Evolutionary conservation across 2,797 vertebrate genomes (phyloP).

Genomic region (Sebastes miniatus): DNA sequence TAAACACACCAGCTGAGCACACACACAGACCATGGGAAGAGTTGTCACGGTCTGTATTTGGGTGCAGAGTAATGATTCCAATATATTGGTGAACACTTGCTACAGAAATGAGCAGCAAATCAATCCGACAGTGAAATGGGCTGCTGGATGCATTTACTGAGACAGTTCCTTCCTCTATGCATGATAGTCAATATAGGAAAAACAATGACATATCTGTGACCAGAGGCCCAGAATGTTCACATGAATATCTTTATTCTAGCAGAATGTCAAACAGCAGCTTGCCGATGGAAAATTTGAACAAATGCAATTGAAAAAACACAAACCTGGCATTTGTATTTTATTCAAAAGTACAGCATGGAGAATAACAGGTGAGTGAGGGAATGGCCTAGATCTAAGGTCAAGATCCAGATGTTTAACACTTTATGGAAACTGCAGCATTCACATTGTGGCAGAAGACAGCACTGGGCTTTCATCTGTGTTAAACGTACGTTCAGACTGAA

Average conservation of each 20-base stretch:
- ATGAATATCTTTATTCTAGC: constrained; percentile 7
- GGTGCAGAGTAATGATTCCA: constrained; percentile 20
- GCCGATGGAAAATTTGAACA: constrained; percentile 11
- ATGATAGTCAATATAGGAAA: background rate
- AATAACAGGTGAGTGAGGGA: background rate
- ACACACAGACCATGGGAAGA: background rate
- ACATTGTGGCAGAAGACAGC: background rate
- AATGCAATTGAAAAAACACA: background rate
- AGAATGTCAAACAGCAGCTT: constrained; percentile 2
- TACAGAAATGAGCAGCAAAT: constrained; percentile 20
- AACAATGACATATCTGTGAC: constrained; percentile 5
- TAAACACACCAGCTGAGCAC: background rate
- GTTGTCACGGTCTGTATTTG: background rate
- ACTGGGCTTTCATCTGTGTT: background rate
- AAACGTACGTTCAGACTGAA: background rate
- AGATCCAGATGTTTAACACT: background rate
- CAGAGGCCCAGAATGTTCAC: background rate
- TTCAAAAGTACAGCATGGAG: background rate
- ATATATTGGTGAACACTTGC: constrained; percentile 1
- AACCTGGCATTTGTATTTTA: constrained; percentile 1
- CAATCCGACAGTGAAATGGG: constrained; percentile 27
- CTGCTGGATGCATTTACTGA: constrained; percentile 16
- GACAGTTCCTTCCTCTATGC: background rate
- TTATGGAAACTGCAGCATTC: background rate
- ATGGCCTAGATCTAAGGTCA: background rate